Base-by-base conservation (phyloP, 2,888 invertebrate species). In the Drosophila neonasuta region DNA sequence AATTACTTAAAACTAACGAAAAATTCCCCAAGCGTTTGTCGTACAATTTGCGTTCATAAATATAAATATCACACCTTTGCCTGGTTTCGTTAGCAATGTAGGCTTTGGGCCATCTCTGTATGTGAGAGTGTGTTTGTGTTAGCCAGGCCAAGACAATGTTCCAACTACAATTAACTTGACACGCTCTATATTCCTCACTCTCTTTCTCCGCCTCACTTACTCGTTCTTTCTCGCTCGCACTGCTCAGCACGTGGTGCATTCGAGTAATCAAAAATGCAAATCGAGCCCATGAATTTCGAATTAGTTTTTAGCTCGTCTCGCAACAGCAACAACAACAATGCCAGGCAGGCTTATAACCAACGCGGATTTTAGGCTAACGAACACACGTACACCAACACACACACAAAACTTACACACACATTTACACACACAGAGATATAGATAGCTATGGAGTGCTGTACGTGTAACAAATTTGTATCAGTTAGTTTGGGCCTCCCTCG, bases 241-340 rank as follows among this genome's bases (percentile, higher is more conserved):
- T n/a, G 3, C 24, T 4, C 32, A 42, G 45, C 54, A 39, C 76
- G 56, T 63, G 70, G 70, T 73, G 74, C 81, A 82, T 87, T 84
- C 80, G 77, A 88, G 88, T 88, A 89, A 89, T 89, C 89, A 89
- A 89, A 89, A 89, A 89, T 89, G 89, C 89, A 89, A 89, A 89
- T 89, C 85, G 88, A 89, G 86, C 86, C 88, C 89, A 88, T 88
- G 89, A 89, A 87, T 89, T 89, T 84, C 84, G 86, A 88, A 89
- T 89, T 79, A 88, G 84, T 84, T 86, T 85, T 81, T 75, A 79
- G 74, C 79, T 79, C 29, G 69, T 54, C 58, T 62, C 59, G 50
- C 57, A 73, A 44, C 62, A 63, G 57, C 54, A 68, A 50, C 51
- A 62, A 13, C 55, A 62, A 50, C 64, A 77, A 73, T 45, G 58